Conservation (phyloP, 2,113 vertebrate genomes). For the Pygoscelis antarcticus region DNA sequence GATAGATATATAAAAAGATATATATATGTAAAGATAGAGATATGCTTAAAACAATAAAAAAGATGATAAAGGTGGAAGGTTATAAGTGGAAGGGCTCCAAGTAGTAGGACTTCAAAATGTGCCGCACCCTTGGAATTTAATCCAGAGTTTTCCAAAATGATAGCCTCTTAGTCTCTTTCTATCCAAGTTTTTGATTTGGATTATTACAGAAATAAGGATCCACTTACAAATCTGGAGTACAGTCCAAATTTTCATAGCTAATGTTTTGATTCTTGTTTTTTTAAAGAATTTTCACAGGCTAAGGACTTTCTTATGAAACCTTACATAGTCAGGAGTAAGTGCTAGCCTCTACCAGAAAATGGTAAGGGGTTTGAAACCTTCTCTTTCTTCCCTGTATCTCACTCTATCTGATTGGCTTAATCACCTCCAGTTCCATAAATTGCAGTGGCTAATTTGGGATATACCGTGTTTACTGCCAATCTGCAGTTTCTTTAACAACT, state of each 20-base stretch:
- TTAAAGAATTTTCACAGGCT: not conserved
- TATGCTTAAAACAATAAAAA: not conserved
- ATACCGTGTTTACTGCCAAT: not conserved
- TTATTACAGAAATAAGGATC: not conserved
- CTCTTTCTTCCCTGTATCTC: not conserved
- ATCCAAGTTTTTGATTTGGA: not conserved
- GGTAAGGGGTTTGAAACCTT: not conserved
- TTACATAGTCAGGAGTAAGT: not conserved
- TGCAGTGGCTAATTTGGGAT: not conserved
- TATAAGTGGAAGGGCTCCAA: not conserved
- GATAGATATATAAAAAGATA: not conserved
- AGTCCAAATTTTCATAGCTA: not conserved
- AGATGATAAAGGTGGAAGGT: not conserved
- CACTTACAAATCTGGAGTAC: not conserved
- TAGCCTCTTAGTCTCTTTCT: not conserved
- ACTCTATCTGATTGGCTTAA: not conserved
- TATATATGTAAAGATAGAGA: not conserved
- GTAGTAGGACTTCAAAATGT: not conserved
- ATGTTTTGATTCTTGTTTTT: not conserved
- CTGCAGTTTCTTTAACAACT: not conserved
- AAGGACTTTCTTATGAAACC: not conserved
- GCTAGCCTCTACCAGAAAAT: not conserved
- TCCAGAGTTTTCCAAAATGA: not conserved
- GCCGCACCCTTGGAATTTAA: not conserved
- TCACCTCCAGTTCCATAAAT: not conserved